A percentile compares a stretch with the other conserved stretches of the same genome.
Conservation (phyloP, 2,888 invertebrate genomes). For the Sicus ferrugineus region DNA sequence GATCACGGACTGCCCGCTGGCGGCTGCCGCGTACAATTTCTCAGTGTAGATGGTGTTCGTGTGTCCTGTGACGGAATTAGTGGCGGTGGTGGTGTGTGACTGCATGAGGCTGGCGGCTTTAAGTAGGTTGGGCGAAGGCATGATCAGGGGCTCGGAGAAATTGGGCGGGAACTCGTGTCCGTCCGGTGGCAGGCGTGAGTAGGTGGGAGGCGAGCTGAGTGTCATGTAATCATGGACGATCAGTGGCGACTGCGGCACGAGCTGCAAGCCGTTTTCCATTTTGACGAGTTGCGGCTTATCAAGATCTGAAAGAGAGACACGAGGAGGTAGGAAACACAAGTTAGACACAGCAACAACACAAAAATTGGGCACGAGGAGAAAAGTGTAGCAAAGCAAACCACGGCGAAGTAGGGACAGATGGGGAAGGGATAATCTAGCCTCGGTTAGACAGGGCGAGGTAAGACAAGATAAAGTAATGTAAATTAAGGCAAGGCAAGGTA, state of each 20-base stretch:
- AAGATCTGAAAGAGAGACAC: constrained; percentile 42
- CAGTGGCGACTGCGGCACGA: constrained; percentile 53
- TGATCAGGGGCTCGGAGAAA: constrained; percentile 63
- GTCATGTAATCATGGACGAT: constrained; percentile 62
- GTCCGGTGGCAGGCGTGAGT: constrained; percentile 64
- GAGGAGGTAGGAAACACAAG: constrained; percentile 18
- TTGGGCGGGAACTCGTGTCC: constrained; percentile 65
- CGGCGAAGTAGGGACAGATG: neutral
- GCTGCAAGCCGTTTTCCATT: constrained; percentile 56
- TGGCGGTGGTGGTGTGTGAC: constrained; percentile 48
- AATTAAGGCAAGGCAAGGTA: neutral
- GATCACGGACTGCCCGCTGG: constrained; percentile 43
- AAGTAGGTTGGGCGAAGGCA: constrained; percentile 53
- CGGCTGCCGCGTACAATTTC: constrained; percentile 44
- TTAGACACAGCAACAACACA: constrained; percentile 2
- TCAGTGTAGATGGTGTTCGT: constrained; percentile 49
- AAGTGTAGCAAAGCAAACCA: neutral
- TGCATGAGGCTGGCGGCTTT: constrained; percentile 49
- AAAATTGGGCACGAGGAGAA: constrained; percentile 4
- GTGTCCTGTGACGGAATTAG: constrained; percentile 42
- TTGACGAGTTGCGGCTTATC: constrained; percentile 50
- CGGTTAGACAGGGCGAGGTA: neutral
- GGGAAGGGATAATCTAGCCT: neutral
- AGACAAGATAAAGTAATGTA: no score
- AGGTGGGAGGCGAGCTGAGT: constrained; percentile 59